Base-by-base conservation (phyloP, 2,797 vertebrate species). In the Bradypodion ventrale region DNA sequence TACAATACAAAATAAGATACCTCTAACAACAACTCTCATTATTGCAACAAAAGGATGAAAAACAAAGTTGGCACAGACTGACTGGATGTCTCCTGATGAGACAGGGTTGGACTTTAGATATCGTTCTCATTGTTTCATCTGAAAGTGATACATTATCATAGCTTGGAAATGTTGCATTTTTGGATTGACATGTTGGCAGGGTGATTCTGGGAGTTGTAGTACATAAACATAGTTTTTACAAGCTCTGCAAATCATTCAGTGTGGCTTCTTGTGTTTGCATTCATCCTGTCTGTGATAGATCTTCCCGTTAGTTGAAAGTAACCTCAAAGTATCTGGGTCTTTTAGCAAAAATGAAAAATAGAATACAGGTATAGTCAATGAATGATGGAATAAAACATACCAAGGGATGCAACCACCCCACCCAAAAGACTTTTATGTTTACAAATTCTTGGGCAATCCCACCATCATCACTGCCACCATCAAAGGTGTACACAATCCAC, bases 361-460 rank as follows among this genome's bases (percentile, higher is more conserved):
- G 59, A 63, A 62, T 37, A n/a, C n/a, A n/a, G n/a, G n/a, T n/a
- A 40, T 44, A 4, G 23, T 60, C 35, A 60, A 13, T 21, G 32
- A 19, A n/a, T 62, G 70, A 60, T n/a, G n/a, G 74, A 82, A 73
- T 82, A 32, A 82, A 74, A 74, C 40, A 82, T 74, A 40, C 56
- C 23, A 60, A 69, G 59, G n/a, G 27, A 70, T 62, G 69, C 59
- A 62, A 8, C 32, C 25, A 49, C 35, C 37, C 42, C 68, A n/a
- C n/a, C n/a, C n/a, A n/a, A n/a, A n/a, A n/a, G n/a, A n/a, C n/a
- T n/a, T n/a, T n/a, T n/a, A n/a, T n/a, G n/a, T n/a, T n/a, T n/a
- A n/a, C n/a, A n/a, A n/a, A n/a, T n/a, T n/a, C n/a, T n/a, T n/a
- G n/a, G n/a, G n/a, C n/a, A n/a, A n/a, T n/a, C n/a, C n/a, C n/a